These are phyloP conservation scores for Zophobas atratus DNA, from an alignment of 1,140 invertebrate genomes.

Conservation along the genomic window DNA sequence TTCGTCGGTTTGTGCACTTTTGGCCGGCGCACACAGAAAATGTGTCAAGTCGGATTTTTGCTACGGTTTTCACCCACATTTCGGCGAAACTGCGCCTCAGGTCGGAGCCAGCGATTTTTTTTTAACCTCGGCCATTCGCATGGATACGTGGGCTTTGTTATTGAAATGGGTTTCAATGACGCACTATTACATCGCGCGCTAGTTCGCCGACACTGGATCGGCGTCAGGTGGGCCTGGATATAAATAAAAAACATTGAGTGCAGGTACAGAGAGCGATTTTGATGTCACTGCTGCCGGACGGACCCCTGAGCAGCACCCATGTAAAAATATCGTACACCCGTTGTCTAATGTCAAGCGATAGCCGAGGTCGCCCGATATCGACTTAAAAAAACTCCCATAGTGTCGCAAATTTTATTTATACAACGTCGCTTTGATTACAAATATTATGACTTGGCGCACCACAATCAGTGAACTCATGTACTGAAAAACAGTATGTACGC, in stretches of 20 bases:
- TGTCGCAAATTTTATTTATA: constrained; percentile 21
- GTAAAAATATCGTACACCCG: neutral
- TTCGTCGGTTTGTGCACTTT: neutral
- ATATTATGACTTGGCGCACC: constrained; percentile 9
- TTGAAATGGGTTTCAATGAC: constrained; percentile 28
- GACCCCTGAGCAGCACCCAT: no score
- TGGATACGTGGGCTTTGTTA: constrained; percentile 27
- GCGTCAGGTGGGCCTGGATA: constrained; percentile 4
- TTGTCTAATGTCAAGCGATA: constrained; percentile 31
- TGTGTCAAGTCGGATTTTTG: constrained; percentile 32
- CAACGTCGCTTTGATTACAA: neutral
- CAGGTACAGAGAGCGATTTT: no score
- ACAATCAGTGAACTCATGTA: constrained; percentile 6
- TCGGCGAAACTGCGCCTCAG: constrained; percentile 3
- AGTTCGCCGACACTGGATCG: neutral
- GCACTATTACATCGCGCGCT: neutral
- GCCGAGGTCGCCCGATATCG: constrained; percentile 14
- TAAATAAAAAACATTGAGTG: neutral
- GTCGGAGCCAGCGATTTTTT: constrained; percentile 3
- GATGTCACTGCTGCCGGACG: no score
- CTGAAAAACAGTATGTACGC: neutral
- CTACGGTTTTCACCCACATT: constrained; percentile 19
- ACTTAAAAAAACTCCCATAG: neutral
- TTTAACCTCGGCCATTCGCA: constrained; percentile 19
- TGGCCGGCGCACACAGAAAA: constrained; percentile 20